Evolutionary conservation across 2,797 vertebrate species (phyloP), one percentile per base, ranked within the genome.

Genomic region (Argya squamiceps): DNA sequence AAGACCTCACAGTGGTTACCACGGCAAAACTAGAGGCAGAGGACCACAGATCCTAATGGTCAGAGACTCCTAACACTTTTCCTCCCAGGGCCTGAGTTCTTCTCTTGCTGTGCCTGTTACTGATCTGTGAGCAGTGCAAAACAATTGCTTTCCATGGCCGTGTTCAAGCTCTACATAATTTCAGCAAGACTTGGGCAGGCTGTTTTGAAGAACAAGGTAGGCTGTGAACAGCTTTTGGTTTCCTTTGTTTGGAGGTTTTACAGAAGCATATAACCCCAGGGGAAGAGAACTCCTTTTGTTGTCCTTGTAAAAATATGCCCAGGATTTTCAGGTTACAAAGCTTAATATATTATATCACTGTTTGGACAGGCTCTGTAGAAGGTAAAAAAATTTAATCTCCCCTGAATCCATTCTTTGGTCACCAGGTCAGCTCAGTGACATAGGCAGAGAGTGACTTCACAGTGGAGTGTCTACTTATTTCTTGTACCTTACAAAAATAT

Each of bases 131-230:
- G 69, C 15, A 14, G 47, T 50, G 79, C 41, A 88, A 41, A 93
- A 84, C 59, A 84, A 50, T 19, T 43, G 44, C 71, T 49, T 87
- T 68, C 70, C 34, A 24, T 5, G 41, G 19, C 32, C 30, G 30
- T 1, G 0, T 39, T 92, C 41, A 77, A 69, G 13, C 41, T 43
- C 52, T 23, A 87, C 52, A 20, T 37, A 75, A 60, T 30, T 47
- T 65, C 84, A 89, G 68, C 50, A 89, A 91, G 88, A 90, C 53
- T 37, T 62, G 36, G 36, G 34, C 34, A 80, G 44, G 50, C 39
- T 88, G 36, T 83, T 93, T 83, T 50, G 65, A 94, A 94, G 71
- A 93, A 89, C 36, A 75, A 90, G 81, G 89, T 76, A 92, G 60
- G 56, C 56, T 62, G 30, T 64, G 58, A 91, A 88, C 11, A n/a